Evolutionary conservation across 2,113 vertebrate genomes (phyloP).

Genomic region (Anguilla rostrata): DNA sequence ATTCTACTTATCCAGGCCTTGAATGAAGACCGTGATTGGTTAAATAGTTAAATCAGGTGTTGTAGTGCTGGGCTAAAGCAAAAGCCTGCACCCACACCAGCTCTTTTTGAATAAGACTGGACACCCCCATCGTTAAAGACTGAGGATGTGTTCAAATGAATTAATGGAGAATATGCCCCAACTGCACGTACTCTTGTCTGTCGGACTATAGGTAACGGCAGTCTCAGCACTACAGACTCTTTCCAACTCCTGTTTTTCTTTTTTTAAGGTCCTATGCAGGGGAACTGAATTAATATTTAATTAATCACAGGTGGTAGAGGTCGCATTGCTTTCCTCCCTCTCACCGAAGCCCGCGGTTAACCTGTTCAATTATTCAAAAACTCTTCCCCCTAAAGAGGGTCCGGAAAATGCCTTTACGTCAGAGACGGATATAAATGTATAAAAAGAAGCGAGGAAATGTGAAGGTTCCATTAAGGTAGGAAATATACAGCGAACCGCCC

Average conservation of each 20-base stretch:
- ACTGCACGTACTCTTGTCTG: background rate
- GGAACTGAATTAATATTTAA: constrained; percentile 4
- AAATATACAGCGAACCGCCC: background rate
- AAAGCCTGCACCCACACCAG: too few relatives aligned
- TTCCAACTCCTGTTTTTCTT: background rate
- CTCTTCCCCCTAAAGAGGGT: background rate
- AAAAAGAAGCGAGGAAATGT: background rate
- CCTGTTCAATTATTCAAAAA: background rate
- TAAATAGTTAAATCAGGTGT: too few relatives aligned
- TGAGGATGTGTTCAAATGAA: background rate
- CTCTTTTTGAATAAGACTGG: too few relatives aligned
- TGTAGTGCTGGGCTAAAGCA: too few relatives aligned
- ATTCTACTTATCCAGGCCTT: too few relatives aligned
- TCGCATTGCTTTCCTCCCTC: background rate
- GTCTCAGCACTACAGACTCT: too few relatives aligned
- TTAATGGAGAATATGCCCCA: background rate
- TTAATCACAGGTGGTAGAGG: background rate
- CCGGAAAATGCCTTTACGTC: background rate
- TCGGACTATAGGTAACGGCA: too few relatives aligned
- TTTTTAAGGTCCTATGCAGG: background rate
- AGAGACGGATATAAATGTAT: background rate
- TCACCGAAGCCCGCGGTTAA: background rate
- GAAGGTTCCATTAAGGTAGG: background rate
- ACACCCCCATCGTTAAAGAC: background rate
- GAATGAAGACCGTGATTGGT: too few relatives aligned